Base-by-base conservation (phyloP, 2,888 invertebrate genomes). In the Drosophila mettleri region DNA sequence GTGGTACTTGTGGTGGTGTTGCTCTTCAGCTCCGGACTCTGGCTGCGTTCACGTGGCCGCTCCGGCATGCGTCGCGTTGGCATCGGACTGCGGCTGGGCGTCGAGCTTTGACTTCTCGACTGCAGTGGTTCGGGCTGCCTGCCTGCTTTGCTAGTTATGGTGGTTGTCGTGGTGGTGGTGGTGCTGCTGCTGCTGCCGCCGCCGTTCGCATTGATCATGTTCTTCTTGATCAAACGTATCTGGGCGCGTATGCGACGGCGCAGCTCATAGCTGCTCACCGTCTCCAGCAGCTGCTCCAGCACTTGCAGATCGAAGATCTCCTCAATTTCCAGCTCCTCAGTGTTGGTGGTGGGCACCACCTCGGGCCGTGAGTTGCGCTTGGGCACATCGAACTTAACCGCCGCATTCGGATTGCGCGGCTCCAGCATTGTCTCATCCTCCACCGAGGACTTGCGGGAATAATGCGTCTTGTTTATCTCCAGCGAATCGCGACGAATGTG, bases 241-340 rank as follows among this genome's bases (percentile, higher is more conserved):
- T 96, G 96, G 3, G 95, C 94, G 69, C 97, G 94, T 59, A 97
- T 95, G 76, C 95, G 94, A 70, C 96, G 94, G 78, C 97, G 93
- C 85, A 96, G 94, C 89, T 97, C 96, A 90, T 97, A 97, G 69
- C 95, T 95, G 58, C 94, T 94, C 63, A 96, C 95, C 87, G 95
- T 95, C 92, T 96, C 95, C 91, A 96, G 93, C 94, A 96, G 94
- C 92, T 94, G 94, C 92, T 96, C 96, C 64, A 96, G 93, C 79
- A 95, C 93, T 86, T 94, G 94, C 74, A 96, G 87, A 82, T 96
- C 96, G 78, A 94, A 95, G 72, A 96, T 95, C 76, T 95, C 95
- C 91, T 96, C 96, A 77, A 96, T 94, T 2, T 82, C 86, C 1
- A 72, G 34, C 12, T 86, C 88, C 2, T 92, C 91, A 53, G 91